Base-by-base conservation (phyloP, 2,888 invertebrate species). In the Leptura quadrifasciata region DNA sequence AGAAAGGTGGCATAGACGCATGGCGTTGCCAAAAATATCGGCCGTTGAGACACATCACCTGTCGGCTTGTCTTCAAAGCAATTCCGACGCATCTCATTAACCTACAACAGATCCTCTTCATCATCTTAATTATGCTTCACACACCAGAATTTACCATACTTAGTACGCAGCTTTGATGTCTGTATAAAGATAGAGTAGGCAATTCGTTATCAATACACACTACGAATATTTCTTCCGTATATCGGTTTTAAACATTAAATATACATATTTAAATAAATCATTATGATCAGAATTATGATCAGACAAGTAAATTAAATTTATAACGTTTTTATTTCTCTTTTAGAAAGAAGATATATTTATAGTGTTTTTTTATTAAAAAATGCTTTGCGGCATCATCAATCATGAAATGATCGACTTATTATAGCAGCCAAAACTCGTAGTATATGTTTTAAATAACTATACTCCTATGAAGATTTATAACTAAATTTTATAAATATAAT, bases 21-120 rank as follows among this genome's bases (percentile, higher is more conserved):
- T 79, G 79, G 83, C 76, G 78, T 77, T 76, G 76, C 82, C 82
- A 85, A 84, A 86, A 85, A 86, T 85, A 85, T 85, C 83, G 81
- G 75, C 70, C 74, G 74, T 79, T 79, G 79, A 83, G 81, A 84
- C 83, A 75, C 78, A 80, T 85, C 86, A 85, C 85, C 85, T 86
- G 85, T 84, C 85, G 84, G 85, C 79, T 75, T 78, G 77, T 75
- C 83, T 84, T 85, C 85, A 86, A 85, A 85, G 84, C 80, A 79
- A 79, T 79, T 79, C 81, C 80, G 83, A 83, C 82, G 83, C 83
- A 84, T 85, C 85, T 85, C 84, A 86, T 86, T 86, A 86, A 85
- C 84, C 84, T 78, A 80, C 75, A 81, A 82, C 81, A 80, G 80
- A 78, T 75, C 76, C 81, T 75, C 80, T 84, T 80, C 78, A 84